Conservation (phyloP, 1,140 invertebrate genomes). For the Aphelenchoides avenae region DNA sequence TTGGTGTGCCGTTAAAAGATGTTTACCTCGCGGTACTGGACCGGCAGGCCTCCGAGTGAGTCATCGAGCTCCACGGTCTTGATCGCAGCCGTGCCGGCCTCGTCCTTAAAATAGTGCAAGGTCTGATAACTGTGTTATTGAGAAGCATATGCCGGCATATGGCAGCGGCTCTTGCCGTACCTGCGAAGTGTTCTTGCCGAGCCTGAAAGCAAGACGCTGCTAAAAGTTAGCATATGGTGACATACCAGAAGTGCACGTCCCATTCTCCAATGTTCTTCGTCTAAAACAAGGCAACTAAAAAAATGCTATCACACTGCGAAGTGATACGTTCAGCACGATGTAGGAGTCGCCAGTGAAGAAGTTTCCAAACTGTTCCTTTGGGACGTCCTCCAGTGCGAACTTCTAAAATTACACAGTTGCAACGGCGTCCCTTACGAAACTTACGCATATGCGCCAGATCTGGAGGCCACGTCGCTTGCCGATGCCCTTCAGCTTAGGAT, state of each 20-base stretch:
- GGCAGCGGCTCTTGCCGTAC: constrained; percentile 1
- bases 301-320: no score
- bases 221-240: no score
- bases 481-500: constrained; percentile 42
- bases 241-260: constrained; percentile 90
- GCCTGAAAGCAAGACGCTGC: no score
- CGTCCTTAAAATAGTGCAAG: constrained; percentile 66
- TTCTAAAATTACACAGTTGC: no score
- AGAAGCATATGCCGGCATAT: not conserved
- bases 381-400: constrained; percentile 65
- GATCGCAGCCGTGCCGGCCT: constrained; percentile 78
- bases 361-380: constrained; percentile 75
- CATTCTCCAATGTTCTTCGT: constrained; percentile 63
- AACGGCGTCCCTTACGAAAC: no score
- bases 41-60: constrained; percentile 74
- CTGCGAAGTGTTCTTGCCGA: constrained; percentile 68
- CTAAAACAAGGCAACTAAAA: no score
- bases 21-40: constrained; percentile 76
- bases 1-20: not conserved
- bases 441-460: constrained; percentile 55
- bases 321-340: constrained; percentile 78
- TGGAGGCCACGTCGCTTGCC: constrained; percentile 53
- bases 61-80: constrained; percentile 80
- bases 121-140: not conserved
- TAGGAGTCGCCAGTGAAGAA: constrained; percentile 85